Base-by-base conservation (phyloP, 2,888 invertebrate species). In the Onchidella celtica region DNA sequence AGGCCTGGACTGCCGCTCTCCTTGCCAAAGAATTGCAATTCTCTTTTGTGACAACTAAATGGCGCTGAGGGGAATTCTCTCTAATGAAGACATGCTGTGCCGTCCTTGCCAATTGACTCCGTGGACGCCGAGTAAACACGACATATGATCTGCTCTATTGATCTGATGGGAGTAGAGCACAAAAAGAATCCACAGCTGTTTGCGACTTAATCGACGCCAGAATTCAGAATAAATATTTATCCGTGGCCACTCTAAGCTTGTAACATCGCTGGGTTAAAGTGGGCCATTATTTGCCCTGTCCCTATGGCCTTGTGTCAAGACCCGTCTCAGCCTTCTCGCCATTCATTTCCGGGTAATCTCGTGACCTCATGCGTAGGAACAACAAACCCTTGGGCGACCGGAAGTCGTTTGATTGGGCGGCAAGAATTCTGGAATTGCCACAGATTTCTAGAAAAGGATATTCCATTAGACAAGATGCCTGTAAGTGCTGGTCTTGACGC, bases 141-240 rank as follows among this genome's bases (percentile, higher is more conserved):
- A 32, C 38, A 73, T 72, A 47, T 72, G 79, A 72, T 65, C 79
- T 55, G 72, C 36, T 27, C 66, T 55, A 79, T 79, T 79, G 79
- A 79, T 79, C 40, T 59, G 72, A 2, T 29, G 36, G 17, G 29
- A 65, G 65, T 38, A 17, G 27, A 3, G 29, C 34, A 66, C 73
- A 79, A 79, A 72, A 72, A 73, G 79, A 72, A 72, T 72, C 79
- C 79, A 63, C 66, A 36, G 24, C 36, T 79, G 79, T 73, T 79
- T 79, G 79, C 65, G 57, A 73, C 73, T 79, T 73, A 79, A 79
- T 73, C 66, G 73, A 36, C 79, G 24, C 38, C 47, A 66, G 73
- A 73, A 66, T 79, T 79, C 73, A 73, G 72, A 79, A 79, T 79
- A 79, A 79, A 79, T 79, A 79, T 79, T 79, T 79, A 79, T 74